Conservation (phyloP, 2,888 invertebrate genomes). For the Drosophila robusta region DNA sequence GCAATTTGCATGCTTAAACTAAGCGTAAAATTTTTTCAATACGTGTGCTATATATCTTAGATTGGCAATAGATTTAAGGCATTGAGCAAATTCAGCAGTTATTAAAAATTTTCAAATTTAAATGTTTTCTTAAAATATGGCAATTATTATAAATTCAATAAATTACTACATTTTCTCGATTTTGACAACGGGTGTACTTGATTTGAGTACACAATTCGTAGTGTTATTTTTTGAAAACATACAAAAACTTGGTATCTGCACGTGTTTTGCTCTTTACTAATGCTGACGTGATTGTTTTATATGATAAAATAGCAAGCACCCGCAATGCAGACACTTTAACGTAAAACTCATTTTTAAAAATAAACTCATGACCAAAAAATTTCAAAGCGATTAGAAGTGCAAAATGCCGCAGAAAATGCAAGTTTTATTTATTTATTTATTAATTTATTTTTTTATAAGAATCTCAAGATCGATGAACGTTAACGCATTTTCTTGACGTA, state of each 20-base stretch:
- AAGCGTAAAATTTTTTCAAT: no score
- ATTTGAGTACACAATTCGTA: no score
- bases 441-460: neutral
- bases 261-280: neutral
- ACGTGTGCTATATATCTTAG: no score
- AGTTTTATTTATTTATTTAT: neutral
- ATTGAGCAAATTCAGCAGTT: no score
- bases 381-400: slow-evolving; percentile 2
- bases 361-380: neutral
- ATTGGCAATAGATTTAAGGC: no score
- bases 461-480: slow-evolving; percentile 38
- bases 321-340: neutral
- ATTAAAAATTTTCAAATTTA: no score
- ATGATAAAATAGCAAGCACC: neutral
- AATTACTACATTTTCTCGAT: no score
- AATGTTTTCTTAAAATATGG: no score
- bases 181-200: no score
- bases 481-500: slow-evolving; percentile 7
- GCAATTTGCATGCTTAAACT: no score
- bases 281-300: neutral
- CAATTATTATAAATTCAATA: no score
- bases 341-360: neutral
- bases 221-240: no score
- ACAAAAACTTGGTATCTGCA: neutral
- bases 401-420: neutral